Conservation (phyloP, 2,888 invertebrate genomes). For the Poecilus cupreus region DNA sequence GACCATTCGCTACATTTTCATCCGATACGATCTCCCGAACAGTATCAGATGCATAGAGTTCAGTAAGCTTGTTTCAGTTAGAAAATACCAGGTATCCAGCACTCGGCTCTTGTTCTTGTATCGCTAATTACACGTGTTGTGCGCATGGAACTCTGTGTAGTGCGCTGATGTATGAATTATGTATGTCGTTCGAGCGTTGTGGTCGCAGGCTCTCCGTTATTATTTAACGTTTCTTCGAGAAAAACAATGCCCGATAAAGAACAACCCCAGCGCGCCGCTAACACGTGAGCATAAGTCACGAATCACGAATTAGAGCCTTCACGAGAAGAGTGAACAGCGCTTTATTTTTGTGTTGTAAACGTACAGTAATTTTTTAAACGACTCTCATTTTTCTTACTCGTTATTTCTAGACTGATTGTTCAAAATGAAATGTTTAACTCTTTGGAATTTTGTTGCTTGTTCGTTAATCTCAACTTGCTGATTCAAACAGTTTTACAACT, state of each 20-base stretch:
- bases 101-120: neutral
- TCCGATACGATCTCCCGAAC: neutral
- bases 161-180: conserved; percentile 40
- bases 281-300: conserved; percentile 53
- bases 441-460: conserved; percentile 8
- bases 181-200: conserved; percentile 27
- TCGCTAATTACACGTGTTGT: conserved; percentile 47
- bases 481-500: too few relatives aligned
- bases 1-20: neutral
- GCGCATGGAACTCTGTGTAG: neutral
- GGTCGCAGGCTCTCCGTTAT: conserved; percentile 21
- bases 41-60: neutral
- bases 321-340: conserved; percentile 9
- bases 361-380: conserved; percentile 40
- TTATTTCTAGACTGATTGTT: conserved; percentile 27
- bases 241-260: conserved; percentile 14
- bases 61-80: conserved; percentile 2
- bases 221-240: conserved; percentile 36
- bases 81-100: neutral
- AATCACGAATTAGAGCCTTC: conserved; percentile 55
- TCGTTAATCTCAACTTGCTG: too few relatives aligned
- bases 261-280: neutral
- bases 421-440: conserved; percentile 23
- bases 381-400: conserved; percentile 30
- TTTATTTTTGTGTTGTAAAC: conserved; percentile 27